Base-by-base conservation (phyloP, 2,113 vertebrate species). In the Acrocephalus kingi region DNA sequence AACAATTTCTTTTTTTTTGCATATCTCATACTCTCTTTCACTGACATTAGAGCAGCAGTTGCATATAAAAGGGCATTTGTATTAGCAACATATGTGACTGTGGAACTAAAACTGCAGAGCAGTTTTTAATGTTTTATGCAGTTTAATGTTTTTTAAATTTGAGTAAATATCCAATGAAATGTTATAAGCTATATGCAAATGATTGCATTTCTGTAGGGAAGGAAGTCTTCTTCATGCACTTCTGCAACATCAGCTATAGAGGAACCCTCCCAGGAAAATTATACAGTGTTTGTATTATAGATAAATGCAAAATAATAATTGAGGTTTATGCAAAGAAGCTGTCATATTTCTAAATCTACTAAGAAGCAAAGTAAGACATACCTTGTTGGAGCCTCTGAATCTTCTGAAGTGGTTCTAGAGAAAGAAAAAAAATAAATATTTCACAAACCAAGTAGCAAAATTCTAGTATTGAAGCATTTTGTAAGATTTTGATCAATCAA, bases 331-430 rank as follows among this genome's bases (percentile, higher is more conserved):
- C 54, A 39, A 1, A 5, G n/a, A 12, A 45, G 1, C 15, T 30
- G 8, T 49, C 63, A 33, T 19, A n/a, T 85, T 85, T 94, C 41
- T 72, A 62, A 89, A 76, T 13, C 25, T 77, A 75, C 11, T 35
- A 33, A 43, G 67, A 79, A 88, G 37, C 21, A 61, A 83, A 78
- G 33, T 23, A 72, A 89, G 16, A 91, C 84, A 6, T 96, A 97
- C 94, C 0, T 92, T 8, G 19, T 39, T 84, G 78, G 35, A 67
- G 22, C 20, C 37, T 92, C 89, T 63, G 86, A 54, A 76, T 92
- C 95, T 87, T 93, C 93, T 91, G 86, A 80, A 74, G 72, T 33
- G 55, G 48, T 63, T 59, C 97, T 97, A 86, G 30, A 86, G 68
- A 93, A 90, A 90, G 49, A 69, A 63, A 82, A 84, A 16, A 24